Percentiles rank a stretch among this genome's conserved stretches.
phyloP scores from a whole-genome alignment of 2,888 invertebrate species.

The Drosophila lacicola region DNA sequence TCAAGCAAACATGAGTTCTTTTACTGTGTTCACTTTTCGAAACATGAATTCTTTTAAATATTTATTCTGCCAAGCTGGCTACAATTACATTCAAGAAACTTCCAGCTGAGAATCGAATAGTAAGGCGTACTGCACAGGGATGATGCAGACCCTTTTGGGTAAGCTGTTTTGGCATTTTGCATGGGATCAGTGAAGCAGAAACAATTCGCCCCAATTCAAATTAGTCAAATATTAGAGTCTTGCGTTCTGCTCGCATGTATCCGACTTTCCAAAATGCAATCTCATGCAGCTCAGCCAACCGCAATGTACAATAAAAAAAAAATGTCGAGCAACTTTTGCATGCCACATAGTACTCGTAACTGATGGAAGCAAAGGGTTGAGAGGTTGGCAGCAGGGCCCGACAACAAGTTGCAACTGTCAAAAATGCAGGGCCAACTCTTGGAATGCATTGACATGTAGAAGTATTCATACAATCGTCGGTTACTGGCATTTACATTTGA shows the following conservation, averaged over 20 bases:
- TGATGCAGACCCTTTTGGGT: conserved; percentile 7
- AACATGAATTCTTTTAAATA: not conserved
- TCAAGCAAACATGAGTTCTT: no score
- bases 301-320: conserved; percentile 38
- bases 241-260: conserved; percentile 49
- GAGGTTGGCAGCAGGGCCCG: not conserved
- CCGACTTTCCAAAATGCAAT: conserved; percentile 57
- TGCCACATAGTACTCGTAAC: conserved; percentile 32
- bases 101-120: conserved; percentile 7
- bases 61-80: not conserved
- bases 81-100: not conserved
- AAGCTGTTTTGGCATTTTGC: conserved; percentile 23
- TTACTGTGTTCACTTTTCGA: no score
- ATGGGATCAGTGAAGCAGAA: conserved; percentile 49
- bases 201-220: conserved; percentile 60
- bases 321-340: conserved; percentile 53
- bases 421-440: conserved; percentile 63
- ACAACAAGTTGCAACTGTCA: conserved; percentile 70
- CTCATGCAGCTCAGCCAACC: conserved; percentile 60
- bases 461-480: conserved; percentile 63
- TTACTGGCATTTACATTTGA: conserved; percentile 67
- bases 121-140: not conserved
- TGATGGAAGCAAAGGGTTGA: not conserved
- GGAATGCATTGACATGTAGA: conserved; percentile 65
- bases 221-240: conserved; percentile 69